Base-by-base conservation (phyloP, 2,113 vertebrate species). In the Numida meleagris region DNA sequence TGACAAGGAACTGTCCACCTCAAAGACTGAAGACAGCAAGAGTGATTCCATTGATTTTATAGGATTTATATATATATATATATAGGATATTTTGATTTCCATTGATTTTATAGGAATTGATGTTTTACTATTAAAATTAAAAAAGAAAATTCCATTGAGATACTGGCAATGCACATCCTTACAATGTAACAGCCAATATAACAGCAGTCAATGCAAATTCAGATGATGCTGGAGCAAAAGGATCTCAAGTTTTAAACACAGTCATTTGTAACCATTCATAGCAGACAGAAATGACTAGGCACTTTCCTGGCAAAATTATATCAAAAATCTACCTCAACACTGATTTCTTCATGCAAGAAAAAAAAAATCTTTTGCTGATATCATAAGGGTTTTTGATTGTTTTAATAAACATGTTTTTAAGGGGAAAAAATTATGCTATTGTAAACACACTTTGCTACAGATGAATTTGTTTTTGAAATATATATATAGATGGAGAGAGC, bases 321-420 rank as follows among this genome's bases (percentile, higher is more conserved):
- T 59, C 0, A 43, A 65, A 90, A 86, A 61, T 29, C 8, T 61
- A 3, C 2, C 55, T 72, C n/a, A 6, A 42, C 78, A 61, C 7
- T 0, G 0, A 43, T 50, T 77, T 53, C 16, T 57, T 31, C 21
- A 55, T 29, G 17, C 4, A 55, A 50, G 46, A 38, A 43, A 45
- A 14, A 14, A 4, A 16, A 48, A 62, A 33, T 53, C 15, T 53
- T 55, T 24, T 62, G 6, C 4, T 62, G 58, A 16, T 36, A 62
- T n/a, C 5, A 10, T 36, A 29, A 58, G 3, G 0, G 1, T 0
- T 34, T 80, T 50, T 82, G 12, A 31, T 61, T 62, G 5, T n/a
- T 94, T 53, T 4, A 2, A 48, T 50, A 73, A 1, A 6, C 3
- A 9, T 23, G 38, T 7, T 59, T 81, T 84, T 16, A 36, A 67